Conservation (phyloP, 2,888 invertebrate genomes). For the Heliconius erato region DNA sequence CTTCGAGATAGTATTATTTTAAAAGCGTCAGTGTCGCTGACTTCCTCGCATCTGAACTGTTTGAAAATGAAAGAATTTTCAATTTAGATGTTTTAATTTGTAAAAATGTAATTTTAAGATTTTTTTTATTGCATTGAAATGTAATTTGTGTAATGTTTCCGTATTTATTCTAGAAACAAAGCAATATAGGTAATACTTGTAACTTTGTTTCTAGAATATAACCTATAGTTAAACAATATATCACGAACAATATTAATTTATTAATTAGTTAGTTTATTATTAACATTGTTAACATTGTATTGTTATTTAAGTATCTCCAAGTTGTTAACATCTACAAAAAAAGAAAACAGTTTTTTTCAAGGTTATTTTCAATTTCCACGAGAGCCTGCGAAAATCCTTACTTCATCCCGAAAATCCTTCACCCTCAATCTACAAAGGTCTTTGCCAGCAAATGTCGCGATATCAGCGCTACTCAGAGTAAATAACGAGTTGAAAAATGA, state of each 20-base stretch:
- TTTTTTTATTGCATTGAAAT: too few relatives aligned
- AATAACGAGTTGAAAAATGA: constrained; percentile 87
- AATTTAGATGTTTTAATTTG: too few relatives aligned
- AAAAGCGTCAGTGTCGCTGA: background rate
- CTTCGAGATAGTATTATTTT: constrained; percentile 19
- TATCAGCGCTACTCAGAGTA: constrained; percentile 84
- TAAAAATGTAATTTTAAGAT: too few relatives aligned
- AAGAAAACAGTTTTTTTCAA: constrained; percentile 66
- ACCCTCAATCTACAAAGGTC: constrained; percentile 77
- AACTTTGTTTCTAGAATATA: too few relatives aligned
- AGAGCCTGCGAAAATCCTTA: constrained; percentile 74
- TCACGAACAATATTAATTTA: too few relatives aligned
- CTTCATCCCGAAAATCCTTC: constrained; percentile 70
- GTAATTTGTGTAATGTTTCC: too few relatives aligned
- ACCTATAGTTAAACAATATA: too few relatives aligned
- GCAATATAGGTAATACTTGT: too few relatives aligned
- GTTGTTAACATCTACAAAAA: background rate
- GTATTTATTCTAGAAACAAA: too few relatives aligned
- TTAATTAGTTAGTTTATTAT: too few relatives aligned
- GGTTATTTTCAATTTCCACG: constrained; percentile 80
- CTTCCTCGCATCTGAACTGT: background rate
- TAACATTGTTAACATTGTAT: too few relatives aligned
- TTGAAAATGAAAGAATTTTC: background rate
- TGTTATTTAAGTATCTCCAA: too few relatives aligned
- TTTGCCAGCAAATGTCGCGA: constrained; percentile 81